These are phyloP conservation scores for Pocota personata DNA, from an alignment of 2,888 invertebrate species.

Conservation along the genomic window DNA sequence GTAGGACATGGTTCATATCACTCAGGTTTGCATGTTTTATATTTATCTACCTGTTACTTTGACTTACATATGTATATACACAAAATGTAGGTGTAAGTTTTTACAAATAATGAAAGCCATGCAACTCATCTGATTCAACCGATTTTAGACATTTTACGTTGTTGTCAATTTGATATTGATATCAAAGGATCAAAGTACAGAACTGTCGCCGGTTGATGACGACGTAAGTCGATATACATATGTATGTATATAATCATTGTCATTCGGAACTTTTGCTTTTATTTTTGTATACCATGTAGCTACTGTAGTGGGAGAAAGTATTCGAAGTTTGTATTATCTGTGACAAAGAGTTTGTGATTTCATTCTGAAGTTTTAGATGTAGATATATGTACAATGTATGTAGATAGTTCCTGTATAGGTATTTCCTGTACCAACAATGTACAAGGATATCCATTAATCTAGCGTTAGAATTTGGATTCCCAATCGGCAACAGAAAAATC, in stretches of 20 bases:
- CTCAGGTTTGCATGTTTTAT: not conserved
- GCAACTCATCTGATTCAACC: not conserved
- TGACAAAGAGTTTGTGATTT: no score
- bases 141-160: not conserved
- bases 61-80: not conserved
- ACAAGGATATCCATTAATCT: no score
- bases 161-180: not conserved
- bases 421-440: no score
- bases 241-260: not conserved
- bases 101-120: not conserved
- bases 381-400: no score
- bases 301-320: no score
- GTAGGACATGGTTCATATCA: constrained; percentile 17
- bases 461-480: no score
- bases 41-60: not conserved
- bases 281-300: no score
- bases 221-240: no score
- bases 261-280: not conserved
- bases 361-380: no score
- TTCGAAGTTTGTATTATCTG: no score
- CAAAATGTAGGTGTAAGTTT: not conserved
- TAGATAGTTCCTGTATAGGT: no score
- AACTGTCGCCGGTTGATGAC: not conserved
- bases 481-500: no score
- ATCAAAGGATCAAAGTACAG: constrained; percentile 12